Conservation (phyloP, 2,888 invertebrate species). For the Troides oblongomaculatus region DNA sequence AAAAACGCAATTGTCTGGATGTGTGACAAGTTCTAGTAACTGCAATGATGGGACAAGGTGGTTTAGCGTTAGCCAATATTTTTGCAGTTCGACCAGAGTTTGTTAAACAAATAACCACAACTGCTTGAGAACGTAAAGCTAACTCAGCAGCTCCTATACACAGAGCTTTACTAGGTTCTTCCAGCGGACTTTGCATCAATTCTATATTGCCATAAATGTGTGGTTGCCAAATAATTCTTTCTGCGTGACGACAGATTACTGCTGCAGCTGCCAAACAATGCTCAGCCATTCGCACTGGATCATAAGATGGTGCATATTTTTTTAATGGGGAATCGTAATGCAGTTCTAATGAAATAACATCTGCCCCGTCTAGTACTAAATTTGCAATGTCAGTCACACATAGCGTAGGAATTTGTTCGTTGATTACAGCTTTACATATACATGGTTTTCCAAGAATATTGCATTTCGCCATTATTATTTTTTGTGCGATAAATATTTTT, state of each 20-base stretch:
- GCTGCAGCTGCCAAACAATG: conserved; percentile 86
- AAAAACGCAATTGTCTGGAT: conserved; percentile 81
- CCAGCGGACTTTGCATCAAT: conserved; percentile 78
- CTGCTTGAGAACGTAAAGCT: conserved; percentile 60
- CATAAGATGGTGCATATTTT: conserved; percentile 55
- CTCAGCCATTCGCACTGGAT: conserved; percentile 73
- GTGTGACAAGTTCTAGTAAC: conserved; percentile 84
- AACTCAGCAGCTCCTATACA: conserved; percentile 67
- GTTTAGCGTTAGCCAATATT: conserved; percentile 83
- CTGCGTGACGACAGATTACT: conserved; percentile 91
- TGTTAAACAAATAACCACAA: conserved; percentile 87
- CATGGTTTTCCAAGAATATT: conserved; percentile 91
- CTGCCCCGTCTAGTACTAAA: conserved; percentile 93
- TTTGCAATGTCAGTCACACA: conserved; percentile 93
- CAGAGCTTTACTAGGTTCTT: conserved; percentile 76
- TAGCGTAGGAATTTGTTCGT: conserved; percentile 89
- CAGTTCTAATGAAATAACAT: conserved; percentile 90
- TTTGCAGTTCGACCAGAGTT: conserved; percentile 86
- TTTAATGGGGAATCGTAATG: conserved; percentile 68
- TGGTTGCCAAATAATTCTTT: conserved; percentile 90
- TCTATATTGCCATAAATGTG: conserved; percentile 87
- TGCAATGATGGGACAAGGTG: conserved; percentile 87
- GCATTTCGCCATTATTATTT: conserved; percentile 91
- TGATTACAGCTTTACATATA: conserved; percentile 91
- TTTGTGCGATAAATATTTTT: conserved; percentile 92